Evolutionary conservation across 2,113 vertebrate species (phyloP).

Genomic region (Pogonocichla stellata): DNA sequence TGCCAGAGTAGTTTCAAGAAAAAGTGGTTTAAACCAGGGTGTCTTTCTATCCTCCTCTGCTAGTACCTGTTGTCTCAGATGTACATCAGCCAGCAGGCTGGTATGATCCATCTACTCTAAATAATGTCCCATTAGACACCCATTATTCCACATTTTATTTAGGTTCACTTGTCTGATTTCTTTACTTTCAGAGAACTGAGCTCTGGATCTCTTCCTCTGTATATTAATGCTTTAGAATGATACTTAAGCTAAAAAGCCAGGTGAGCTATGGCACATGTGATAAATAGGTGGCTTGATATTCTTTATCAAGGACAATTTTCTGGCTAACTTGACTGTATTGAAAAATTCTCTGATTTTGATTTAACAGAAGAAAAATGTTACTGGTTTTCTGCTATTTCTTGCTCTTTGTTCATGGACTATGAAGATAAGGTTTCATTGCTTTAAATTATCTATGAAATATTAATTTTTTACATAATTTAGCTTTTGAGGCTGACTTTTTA

Average conservation of each 20-base stretch:
- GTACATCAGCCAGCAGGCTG: neutral
- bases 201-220: neutral
- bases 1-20: neutral
- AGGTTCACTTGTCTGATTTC: neutral
- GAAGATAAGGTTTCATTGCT: too few relatives aligned
- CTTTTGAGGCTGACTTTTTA: neutral
- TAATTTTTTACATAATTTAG: neutral
- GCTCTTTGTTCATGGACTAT: too few relatives aligned
- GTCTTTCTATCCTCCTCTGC: neutral
- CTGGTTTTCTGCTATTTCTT: too few relatives aligned
- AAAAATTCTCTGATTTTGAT: neutral
- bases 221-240: neutral
- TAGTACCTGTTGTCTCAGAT: neutral
- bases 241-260: neutral
- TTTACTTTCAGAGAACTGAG: neutral
- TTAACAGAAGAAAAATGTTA: neutral
- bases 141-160: neutral
- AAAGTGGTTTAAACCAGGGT: neutral
- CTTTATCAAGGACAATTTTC: constrained; percentile 13
- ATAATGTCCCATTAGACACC: neutral
- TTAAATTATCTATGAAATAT: neutral
- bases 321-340: neutral
- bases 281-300: constrained; percentile 27
- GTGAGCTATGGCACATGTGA: neutral
- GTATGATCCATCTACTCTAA: neutral